Conservation (phyloP, 2,888 invertebrate genomes). For the Leptinotarsa haldemani region DNA sequence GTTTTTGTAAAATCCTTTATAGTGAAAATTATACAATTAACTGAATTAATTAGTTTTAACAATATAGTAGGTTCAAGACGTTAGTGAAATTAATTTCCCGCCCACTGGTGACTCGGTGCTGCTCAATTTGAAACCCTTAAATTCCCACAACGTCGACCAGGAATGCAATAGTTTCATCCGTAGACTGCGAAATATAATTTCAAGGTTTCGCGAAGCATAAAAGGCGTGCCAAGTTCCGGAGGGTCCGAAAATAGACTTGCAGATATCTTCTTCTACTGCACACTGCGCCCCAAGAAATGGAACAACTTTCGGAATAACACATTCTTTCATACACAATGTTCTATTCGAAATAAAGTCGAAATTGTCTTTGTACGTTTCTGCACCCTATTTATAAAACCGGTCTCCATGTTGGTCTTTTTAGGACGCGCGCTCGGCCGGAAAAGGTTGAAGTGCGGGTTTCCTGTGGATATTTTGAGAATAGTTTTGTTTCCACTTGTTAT, state of each 20-base stretch:
- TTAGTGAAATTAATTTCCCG: neutral
- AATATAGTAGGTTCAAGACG: no score
- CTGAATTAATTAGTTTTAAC: no score
- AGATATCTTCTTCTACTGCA: slow-evolving; percentile 38
- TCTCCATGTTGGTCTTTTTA: slow-evolving; percentile 19
- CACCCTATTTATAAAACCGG: slow-evolving; percentile 31
- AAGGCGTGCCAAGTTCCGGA: slow-evolving; percentile 41
- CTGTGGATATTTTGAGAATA: neutral
- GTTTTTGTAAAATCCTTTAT: no score
- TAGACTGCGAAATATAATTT: slow-evolving; percentile 31
- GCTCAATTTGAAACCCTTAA: neutral
- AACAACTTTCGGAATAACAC: slow-evolving; percentile 27
- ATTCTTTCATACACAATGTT: slow-evolving; percentile 30
- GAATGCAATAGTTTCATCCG: slow-evolving; percentile 3
- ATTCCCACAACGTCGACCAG: neutral
- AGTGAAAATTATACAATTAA: no score
- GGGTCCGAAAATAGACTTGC: slow-evolving; percentile 41
- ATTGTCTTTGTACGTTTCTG: slow-evolving; percentile 32
- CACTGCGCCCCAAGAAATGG: neutral
- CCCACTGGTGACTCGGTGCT: neutral
- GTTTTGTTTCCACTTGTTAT: neutral
- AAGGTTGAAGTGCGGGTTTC: neutral
- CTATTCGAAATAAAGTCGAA: slow-evolving; percentile 31
- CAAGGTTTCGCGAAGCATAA: slow-evolving; percentile 32
- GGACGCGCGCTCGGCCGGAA: slow-evolving; percentile 8